These are phyloP conservation scores for Melospiza melodia DNA, from an alignment of 2,113 vertebrate species.

Conservation along the genomic window DNA sequence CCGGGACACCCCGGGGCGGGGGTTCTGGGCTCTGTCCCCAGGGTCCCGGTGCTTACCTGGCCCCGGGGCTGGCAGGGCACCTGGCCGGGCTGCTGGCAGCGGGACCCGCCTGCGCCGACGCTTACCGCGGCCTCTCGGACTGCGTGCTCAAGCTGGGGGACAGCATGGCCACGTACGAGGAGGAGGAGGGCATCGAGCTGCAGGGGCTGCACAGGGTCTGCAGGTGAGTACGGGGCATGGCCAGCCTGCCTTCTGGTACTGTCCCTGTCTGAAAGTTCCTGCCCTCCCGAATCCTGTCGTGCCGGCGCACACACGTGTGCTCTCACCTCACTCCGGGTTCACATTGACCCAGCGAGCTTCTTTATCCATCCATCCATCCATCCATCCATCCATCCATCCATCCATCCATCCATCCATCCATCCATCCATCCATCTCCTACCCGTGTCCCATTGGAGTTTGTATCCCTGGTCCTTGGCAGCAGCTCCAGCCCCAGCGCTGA, in stretches of 20 bases:
- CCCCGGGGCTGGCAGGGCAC: slow-evolving; percentile 28
- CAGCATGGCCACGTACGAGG: slow-evolving; percentile 72
- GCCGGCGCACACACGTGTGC: rapidly evolving
- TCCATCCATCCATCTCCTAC: not conserved
- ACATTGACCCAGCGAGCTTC: rapidly evolving
- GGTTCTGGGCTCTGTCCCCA: not conserved
- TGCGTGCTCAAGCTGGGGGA: slow-evolving; percentile 77
- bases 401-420: not conserved
- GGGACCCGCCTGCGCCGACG: slow-evolving; percentile 59
- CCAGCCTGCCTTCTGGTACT: not conserved
- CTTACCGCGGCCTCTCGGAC: slow-evolving; percentile 78
- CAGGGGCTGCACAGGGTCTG: slow-evolving; percentile 70
- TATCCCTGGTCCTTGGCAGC: too few relatives aligned
- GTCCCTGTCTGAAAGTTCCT: not conserved
- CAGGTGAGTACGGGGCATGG: slow-evolving; percentile 6
- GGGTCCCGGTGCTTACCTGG: not conserved
- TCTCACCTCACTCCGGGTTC: rapidly evolving
- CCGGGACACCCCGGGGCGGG: not conserved
- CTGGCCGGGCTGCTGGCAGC: slow-evolving; percentile 35
- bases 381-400: not conserved
- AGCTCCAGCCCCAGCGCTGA: not conserved
- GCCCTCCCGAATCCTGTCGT: rapidly evolving
- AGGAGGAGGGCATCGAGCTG: slow-evolving; percentile 65
- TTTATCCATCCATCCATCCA: rapidly evolving
- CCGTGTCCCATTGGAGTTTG: rapidly evolving